A percentile compares a stretch with the other conserved stretches of the same genome.
These are phyloP conservation scores for Magallana gigas DNA, from an alignment of 1,140 invertebrate species.

Conservation along the genomic window DNA sequence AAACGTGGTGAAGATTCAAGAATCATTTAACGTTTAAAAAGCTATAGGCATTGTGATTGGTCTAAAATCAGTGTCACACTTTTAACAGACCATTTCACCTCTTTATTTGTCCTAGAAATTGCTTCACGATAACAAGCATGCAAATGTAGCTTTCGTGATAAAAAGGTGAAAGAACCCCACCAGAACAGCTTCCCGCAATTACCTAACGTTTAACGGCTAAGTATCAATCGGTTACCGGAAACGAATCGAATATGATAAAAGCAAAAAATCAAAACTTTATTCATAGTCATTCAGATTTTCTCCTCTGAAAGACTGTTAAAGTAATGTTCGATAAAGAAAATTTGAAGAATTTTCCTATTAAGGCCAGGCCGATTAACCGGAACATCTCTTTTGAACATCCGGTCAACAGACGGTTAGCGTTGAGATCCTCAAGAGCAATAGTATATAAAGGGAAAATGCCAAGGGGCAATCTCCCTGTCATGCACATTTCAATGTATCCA, in stretches of 20 bases:
- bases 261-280: slow-evolving; percentile 16
- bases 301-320: background rate
- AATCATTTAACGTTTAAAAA: background rate
- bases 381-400: background rate
- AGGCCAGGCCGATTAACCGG: background rate
- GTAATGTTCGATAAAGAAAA: background rate
- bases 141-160: background rate
- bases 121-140: background rate
- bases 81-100: background rate
- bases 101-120: slow-evolving; percentile 15
- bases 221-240: background rate
- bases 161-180: background rate
- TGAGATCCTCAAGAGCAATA: background rate
- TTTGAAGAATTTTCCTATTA: background rate
- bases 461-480: background rate
- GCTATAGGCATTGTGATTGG: background rate
- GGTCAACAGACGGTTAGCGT: background rate
- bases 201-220: background rate
- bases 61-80: background rate
- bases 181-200: background rate
- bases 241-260: background rate
- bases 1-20: background rate
- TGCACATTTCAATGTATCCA: background rate
- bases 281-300: background rate
- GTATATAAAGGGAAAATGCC: background rate